phyloP scores from a whole-genome alignment of 92 coral and sea anemone species.

The Blastomussa wellsi region DNA sequence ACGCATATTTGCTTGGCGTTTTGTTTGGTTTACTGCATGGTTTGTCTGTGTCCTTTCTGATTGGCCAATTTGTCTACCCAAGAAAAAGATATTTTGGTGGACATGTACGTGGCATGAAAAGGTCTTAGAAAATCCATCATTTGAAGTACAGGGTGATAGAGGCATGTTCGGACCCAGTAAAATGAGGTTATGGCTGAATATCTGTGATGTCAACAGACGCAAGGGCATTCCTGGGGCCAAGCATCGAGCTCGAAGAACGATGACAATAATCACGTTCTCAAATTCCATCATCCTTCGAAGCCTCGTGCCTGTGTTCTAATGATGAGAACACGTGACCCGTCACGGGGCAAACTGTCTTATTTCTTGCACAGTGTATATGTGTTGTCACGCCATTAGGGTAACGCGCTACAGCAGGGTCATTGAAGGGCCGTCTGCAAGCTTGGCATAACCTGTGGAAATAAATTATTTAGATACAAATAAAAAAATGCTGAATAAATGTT shows the following conservation, averaged over 20 bases:
- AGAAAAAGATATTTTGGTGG: too few species aligned
- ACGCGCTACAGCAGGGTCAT: slow-evolving; percentile 93
- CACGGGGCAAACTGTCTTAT: slow-evolving; percentile 91
- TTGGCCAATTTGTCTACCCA: too few species aligned
- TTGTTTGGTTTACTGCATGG: too few species aligned
- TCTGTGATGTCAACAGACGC: background rate
- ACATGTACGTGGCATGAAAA: background rate
- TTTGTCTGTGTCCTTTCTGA: too few species aligned
- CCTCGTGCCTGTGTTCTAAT: slow-evolving; percentile 35
- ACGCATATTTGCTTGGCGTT: too few species aligned
- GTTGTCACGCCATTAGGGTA: slow-evolving; percentile 97
- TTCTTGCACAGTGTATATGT: slow-evolving; percentile 96
- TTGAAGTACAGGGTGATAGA: too few species aligned
- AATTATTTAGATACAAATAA: background rate
- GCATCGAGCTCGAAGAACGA: background rate
- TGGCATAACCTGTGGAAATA: slow-evolving; percentile 71
- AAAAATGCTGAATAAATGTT: background rate
- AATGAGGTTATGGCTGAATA: background rate
- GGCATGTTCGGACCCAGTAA: background rate
- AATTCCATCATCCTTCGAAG: background rate
- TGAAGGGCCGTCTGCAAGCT: slow-evolving; percentile 95
- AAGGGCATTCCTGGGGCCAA: background rate
- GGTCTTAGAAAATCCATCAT: background rate
- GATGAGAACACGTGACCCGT: slow-evolving; percentile 97
- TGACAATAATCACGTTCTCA: background rate